Evolutionary conservation across 1,140 invertebrate genomes (phyloP).

Genomic region (Drosophila orosa): DNA sequence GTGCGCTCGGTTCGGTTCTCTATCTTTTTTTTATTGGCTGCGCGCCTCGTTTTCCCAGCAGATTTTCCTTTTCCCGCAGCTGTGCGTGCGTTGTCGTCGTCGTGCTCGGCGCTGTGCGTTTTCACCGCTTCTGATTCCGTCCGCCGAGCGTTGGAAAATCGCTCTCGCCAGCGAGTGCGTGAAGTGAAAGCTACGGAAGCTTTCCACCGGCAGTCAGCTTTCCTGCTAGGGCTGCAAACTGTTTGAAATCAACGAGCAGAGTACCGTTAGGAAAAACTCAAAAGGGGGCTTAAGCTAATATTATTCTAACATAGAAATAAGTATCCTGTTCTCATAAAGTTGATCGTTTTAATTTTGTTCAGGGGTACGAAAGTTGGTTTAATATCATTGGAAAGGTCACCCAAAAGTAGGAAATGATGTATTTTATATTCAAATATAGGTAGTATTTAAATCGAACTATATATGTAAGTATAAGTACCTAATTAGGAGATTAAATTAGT

Average conservation of each 20-base stretch:
- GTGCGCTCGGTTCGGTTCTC: constrained; percentile 46
- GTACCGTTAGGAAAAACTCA: constrained; percentile 22
- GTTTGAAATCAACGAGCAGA: constrained; percentile 12
- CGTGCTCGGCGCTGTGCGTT: constrained; percentile 67
- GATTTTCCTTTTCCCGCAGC: constrained; percentile 61
- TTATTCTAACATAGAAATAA: neutral
- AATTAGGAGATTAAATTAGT: too few species aligned
- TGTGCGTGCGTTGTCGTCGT: constrained; percentile 59
- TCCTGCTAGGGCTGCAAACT: constrained; percentile 55
- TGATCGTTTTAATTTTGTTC: neutral
- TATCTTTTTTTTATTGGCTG: constrained; percentile 35
- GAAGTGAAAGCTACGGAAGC: constrained; percentile 38
- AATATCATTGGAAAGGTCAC: too few species aligned
- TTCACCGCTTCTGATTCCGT: constrained; percentile 63
- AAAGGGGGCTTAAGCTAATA: neutral
- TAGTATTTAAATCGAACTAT: too few species aligned
- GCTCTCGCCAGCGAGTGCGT: constrained; percentile 39
- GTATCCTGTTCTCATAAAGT: neutral
- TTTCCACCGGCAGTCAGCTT: constrained; percentile 53
- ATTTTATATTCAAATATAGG: too few species aligned
- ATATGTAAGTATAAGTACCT: too few species aligned
- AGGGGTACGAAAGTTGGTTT: too few species aligned
- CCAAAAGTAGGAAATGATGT: too few species aligned
- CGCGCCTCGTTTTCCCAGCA: constrained; percentile 44
- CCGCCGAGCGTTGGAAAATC: constrained; percentile 64